Conservation (phyloP, 2,888 invertebrate genomes). For the Lumbricus terrestris region DNA sequence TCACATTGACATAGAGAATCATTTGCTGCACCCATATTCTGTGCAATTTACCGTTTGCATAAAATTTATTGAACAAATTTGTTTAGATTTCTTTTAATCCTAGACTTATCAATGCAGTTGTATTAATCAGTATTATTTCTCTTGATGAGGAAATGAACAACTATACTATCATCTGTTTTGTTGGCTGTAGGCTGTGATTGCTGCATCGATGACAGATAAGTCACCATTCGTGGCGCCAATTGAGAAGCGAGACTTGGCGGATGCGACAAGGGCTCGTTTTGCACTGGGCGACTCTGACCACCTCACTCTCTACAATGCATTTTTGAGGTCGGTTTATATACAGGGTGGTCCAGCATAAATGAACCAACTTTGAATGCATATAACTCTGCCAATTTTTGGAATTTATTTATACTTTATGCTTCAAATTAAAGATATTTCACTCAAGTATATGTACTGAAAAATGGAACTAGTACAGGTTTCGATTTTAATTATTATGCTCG, state of each 20-base stretch:
- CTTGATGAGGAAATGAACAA: neutral
- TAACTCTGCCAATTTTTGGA: too few relatives aligned
- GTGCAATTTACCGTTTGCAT: neutral
- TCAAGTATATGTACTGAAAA: too few relatives aligned
- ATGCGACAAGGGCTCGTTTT: slow-evolving; percentile 46
- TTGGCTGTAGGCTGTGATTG: slow-evolving; percentile 51
- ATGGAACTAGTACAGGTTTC: too few relatives aligned
- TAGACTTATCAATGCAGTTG: neutral
- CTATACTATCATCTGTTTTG: neutral
- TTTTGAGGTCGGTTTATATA: slow-evolving; percentile 43
- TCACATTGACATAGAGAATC: neutral
- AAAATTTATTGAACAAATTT: neutral
- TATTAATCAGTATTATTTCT: neutral
- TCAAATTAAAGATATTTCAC: too few relatives aligned
- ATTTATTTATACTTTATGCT: too few relatives aligned
- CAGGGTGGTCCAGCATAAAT: too few relatives aligned
- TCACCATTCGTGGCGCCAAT: slow-evolving; percentile 54
- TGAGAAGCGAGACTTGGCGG: slow-evolving; percentile 48
- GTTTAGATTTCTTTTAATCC: neutral
- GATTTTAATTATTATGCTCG: too few relatives aligned
- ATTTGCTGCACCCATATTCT: neutral
- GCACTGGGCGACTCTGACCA: slow-evolving; percentile 52
- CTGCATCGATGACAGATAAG: slow-evolving; percentile 56
- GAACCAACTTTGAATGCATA: too few relatives aligned
- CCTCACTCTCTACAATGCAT: slow-evolving; percentile 47